Conservation (phyloP, 2,797 vertebrate species). For the Cheirogaleus major region DNA sequence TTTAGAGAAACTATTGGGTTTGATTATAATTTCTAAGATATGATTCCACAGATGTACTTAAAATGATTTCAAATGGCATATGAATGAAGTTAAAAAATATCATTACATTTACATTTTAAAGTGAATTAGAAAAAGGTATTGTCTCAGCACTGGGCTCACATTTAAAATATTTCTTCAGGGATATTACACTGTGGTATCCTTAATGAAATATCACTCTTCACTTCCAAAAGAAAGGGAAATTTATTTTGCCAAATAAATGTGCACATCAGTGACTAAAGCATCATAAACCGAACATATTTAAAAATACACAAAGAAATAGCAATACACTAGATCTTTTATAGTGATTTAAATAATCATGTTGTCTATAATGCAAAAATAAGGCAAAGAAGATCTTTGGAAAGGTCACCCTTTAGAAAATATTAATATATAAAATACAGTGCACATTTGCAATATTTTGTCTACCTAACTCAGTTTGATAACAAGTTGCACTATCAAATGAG, state of each 20-base stretch:
- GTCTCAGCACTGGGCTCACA: background rate
- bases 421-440: background rate
- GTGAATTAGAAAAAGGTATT: background rate
- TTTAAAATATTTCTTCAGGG: slow-evolving; percentile 40
- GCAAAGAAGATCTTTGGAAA: background rate
- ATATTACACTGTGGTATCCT: background rate
- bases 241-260: slow-evolving; percentile 43
- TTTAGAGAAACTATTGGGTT: background rate
- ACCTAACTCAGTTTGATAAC: background rate
- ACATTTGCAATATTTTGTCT: background rate
- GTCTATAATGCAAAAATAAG: background rate
- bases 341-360: background rate
- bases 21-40: background rate
- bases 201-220: background rate
- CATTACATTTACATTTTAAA: background rate
- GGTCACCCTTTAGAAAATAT: background rate
- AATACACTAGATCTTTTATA: background rate
- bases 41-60: background rate
- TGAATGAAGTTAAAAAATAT: background rate
- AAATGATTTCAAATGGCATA: background rate
- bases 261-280: background rate
- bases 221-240: background rate
- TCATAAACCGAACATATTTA: background rate
- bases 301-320: background rate
- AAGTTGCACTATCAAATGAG: background rate